These are phyloP conservation scores for Nanger granti DNA, from an alignment of 2,113 vertebrate species.

Conservation along the genomic window DNA sequence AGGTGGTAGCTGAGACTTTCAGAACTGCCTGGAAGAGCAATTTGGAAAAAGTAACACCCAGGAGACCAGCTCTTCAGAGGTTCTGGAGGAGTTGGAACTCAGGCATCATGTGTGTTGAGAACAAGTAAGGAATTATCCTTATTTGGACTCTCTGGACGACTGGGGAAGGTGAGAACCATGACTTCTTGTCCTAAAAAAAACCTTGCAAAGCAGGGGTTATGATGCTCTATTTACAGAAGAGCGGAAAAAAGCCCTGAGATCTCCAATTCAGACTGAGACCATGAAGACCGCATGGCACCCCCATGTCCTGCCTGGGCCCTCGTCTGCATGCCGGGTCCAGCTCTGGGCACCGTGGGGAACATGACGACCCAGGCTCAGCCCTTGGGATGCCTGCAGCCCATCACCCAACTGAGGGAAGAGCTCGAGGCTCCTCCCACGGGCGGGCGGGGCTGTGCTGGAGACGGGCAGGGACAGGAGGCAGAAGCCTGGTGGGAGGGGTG, in stretches of 20 bases:
- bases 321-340: neutral
- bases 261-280: neutral
- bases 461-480: neutral
- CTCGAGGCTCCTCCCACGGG: fast-evolving
- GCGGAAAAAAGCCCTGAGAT: fast-evolving
- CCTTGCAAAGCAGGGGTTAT: fast-evolving
- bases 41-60: neutral
- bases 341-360: neutral
- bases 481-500: fast-evolving
- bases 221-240: neutral
- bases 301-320: neutral
- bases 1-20: neutral
- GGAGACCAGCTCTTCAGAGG: neutral
- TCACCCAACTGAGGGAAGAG: neutral
- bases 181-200: neutral
- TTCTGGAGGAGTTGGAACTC: neutral
- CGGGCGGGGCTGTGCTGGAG: fast-evolving
- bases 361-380: fast-evolving
- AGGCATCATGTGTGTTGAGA: fast-evolving
- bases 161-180: neutral
- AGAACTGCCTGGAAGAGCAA: neutral
- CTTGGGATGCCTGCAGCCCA: neutral
- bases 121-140: neutral
- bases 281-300: fast-evolving
- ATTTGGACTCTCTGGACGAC: fast-evolving